Evolutionary conservation across 2,113 vertebrate species (phyloP).

Genomic region (Grus americana): DNA sequence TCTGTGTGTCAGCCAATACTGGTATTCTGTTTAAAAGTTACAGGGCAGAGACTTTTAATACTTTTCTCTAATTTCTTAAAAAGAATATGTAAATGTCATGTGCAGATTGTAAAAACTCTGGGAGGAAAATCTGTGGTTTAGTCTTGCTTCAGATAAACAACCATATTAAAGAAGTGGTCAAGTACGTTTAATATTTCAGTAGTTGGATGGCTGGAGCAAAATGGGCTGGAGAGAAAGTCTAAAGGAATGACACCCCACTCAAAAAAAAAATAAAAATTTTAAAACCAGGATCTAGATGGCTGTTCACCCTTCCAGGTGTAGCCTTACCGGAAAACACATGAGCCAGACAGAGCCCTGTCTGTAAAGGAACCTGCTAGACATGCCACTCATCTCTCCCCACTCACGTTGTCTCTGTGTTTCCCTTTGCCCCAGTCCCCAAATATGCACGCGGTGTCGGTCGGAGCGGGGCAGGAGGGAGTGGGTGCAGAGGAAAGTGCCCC

Average conservation of each 20-base stretch:
- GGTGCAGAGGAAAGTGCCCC: neutral
- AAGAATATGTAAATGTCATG: neutral
- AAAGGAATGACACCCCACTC: neutral
- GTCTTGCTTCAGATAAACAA: neutral
- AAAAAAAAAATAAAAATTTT: too few relatives aligned
- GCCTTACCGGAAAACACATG: rapidly evolving
- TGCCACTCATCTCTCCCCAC: neutral
- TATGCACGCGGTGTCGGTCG: rapidly evolving
- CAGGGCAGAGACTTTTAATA: neutral
- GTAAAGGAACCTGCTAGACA: neutral
- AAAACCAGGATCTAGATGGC: neutral
- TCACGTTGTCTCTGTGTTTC: neutral
- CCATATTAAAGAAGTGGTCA: neutral
- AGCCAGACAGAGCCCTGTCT: neutral
- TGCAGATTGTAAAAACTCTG: neutral
- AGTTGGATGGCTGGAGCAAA: neutral
- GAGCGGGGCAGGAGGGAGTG: neutral
- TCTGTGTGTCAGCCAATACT: neutral
- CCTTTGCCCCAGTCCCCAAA: neutral
- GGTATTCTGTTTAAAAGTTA: neutral
- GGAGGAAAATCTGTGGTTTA: neutral
- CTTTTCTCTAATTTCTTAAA: neutral
- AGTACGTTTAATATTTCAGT: neutral
- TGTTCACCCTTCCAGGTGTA: neutral
- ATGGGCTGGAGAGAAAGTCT: neutral